Evolutionary conservation across 2,797 vertebrate genomes (phyloP).

Genomic region (Anabas testudineus): DNA sequence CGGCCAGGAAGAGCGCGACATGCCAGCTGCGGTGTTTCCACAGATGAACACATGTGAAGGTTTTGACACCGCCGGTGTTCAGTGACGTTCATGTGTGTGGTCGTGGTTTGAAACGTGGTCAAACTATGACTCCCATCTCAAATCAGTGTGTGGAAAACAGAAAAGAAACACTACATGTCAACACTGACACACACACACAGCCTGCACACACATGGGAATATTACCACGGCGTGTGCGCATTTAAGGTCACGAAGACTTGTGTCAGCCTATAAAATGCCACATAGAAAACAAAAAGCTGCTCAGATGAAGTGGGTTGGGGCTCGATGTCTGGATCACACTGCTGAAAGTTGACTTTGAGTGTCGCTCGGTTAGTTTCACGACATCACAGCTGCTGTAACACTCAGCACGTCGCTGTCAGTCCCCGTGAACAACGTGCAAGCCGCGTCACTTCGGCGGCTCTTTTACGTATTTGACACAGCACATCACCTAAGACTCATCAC

Average conservation of each 20-base stretch:
- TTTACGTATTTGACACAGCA: neutral
- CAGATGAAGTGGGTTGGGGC: neutral
- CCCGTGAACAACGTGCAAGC: neutral
- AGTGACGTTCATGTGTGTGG: conserved; percentile 1
- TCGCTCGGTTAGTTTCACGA: neutral
- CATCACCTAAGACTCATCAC: neutral
- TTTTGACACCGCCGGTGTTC: too few relatives aligned
- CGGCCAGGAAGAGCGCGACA: too few relatives aligned
- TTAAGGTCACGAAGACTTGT: conserved; percentile 44
- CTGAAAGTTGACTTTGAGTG: conserved; percentile 1
- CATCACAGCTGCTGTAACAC: neutral
- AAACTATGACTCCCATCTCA: conserved; percentile 2
- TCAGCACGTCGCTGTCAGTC: neutral
- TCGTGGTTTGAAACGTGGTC: conserved; percentile 22
- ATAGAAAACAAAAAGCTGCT: conserved; percentile 4
- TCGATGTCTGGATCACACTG: neutral
- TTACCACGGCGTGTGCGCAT: neutral
- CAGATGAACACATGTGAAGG: too few relatives aligned
- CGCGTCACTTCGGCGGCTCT: neutral
- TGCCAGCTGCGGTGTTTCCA: too few relatives aligned
- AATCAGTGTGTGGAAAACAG: neutral
- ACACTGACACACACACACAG: neutral
- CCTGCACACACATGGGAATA: neutral
- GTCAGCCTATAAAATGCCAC: conserved; percentile 24
- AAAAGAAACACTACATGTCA: neutral